A percentile compares a stretch with the other conserved stretches of the same genome.
Evolutionary conservation across 2,888 invertebrate genomes (phyloP).

Genomic region (Eucera pruinosa): DNA sequence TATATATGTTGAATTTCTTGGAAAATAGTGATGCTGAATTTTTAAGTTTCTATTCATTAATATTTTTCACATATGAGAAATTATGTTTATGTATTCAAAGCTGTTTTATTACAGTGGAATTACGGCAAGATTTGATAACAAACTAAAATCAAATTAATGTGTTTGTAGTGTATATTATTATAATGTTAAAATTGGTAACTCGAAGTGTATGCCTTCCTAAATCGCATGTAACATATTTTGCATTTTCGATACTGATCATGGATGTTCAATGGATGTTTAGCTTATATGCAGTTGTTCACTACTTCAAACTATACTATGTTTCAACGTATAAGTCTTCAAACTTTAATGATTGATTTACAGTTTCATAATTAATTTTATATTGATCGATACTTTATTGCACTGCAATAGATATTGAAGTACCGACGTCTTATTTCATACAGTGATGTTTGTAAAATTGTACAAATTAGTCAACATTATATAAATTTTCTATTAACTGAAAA

Average conservation of each 20-base stretch:
- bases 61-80: conserved; percentile 29
- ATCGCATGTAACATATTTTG: conserved; percentile 70
- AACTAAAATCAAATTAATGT: conserved; percentile 39
- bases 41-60: conserved; percentile 50
- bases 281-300: conserved; percentile 46
- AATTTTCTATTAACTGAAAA: conserved; percentile 61
- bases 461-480: conserved; percentile 56
- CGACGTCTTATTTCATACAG: conserved; percentile 42
- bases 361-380: conserved; percentile 27
- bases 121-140: conserved; percentile 46
- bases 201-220: conserved; percentile 72
- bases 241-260: conserved; percentile 72
- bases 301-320: conserved; percentile 40
- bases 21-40: conserved; percentile 33
- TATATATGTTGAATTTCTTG: conserved; percentile 49
- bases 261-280: conserved; percentile 58
- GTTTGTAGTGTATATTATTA: conserved; percentile 43
- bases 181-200: conserved; percentile 33
- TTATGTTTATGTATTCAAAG: conserved; percentile 45
- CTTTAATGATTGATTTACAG: conserved; percentile 36
- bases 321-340: conserved; percentile 36
- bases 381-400: conserved; percentile 37
- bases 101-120: conserved; percentile 69
- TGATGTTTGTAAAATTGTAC: conserved; percentile 63
- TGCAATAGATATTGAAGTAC: conserved; percentile 42